These are phyloP conservation scores for Drosophila dives DNA, from an alignment of 2,888 invertebrate genomes.

Conservation along the genomic window DNA sequence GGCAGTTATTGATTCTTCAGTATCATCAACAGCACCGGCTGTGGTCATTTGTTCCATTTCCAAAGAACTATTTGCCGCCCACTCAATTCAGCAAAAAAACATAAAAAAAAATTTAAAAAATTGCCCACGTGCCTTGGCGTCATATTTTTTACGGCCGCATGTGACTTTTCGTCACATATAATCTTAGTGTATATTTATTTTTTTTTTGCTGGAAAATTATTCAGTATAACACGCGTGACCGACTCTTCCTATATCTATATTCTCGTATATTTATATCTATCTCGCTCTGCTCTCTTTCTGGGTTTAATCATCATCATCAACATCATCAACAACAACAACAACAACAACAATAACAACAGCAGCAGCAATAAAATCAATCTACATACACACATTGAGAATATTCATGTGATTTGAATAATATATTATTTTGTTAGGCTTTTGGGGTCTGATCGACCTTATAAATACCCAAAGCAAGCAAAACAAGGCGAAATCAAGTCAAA, in stretches of 20 bases:
- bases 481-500: not conserved
- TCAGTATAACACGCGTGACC: constrained; percentile 52
- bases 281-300: constrained; percentile 13
- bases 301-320: constrained; percentile 34
- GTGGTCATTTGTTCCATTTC: constrained; percentile 32
- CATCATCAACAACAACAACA: constrained; percentile 31
- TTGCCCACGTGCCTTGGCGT: constrained; percentile 40
- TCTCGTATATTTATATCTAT: constrained; percentile 3
- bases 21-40: constrained; percentile 27
- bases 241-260: constrained; percentile 26
- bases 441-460: not conserved
- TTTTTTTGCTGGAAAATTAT: constrained; percentile 53
- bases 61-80: constrained; percentile 25
- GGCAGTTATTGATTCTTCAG: not conserved
- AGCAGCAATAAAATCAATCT: constrained; percentile 72
- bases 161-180: constrained; percentile 41
- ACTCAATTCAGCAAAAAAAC: constrained; percentile 8
- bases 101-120: constrained; percentile 3
- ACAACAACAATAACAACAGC: constrained; percentile 25
- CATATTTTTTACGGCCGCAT: constrained; percentile 35
- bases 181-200: not conserved
- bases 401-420: constrained; percentile 70
- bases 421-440: not conserved
- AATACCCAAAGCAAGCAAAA: constrained; percentile 20
- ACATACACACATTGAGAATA: constrained; percentile 63